Conservation (phyloP, 2,113 vertebrate genomes). For the Ptilonorhynchus violaceus region DNA sequence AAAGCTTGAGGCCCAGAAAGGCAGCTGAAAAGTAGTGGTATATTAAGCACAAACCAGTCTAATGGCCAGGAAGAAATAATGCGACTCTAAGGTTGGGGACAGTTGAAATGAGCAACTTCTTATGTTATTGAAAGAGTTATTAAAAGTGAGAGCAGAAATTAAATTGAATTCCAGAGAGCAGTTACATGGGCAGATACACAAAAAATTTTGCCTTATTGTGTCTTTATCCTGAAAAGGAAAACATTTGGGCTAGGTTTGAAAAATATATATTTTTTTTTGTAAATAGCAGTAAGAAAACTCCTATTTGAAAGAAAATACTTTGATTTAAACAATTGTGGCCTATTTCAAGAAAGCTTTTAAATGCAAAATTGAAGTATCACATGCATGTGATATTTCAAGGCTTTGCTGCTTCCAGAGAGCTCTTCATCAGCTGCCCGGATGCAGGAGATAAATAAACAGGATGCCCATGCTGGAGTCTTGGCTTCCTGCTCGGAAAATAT, state of each 20-base stretch:
- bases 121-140: neutral
- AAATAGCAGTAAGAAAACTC: neutral
- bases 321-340: neutral
- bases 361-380: neutral
- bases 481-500: neutral
- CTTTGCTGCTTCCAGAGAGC: neutral
- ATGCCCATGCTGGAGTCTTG: neutral
- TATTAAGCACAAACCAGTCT: constrained; percentile 18
- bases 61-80: neutral
- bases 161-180: neutral
- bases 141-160: constrained; percentile 11
- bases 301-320: neutral
- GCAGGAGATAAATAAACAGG: neutral
- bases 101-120: constrained; percentile 9
- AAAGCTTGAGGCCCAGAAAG: neutral
- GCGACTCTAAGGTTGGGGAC: neutral
- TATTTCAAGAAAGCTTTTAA: neutral
- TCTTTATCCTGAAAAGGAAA: neutral
- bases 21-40: neutral
- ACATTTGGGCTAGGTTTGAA: neutral
- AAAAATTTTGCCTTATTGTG: neutral
- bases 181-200: neutral
- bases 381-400: neutral
- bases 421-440: neutral
- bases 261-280: neutral